Evolutionary conservation across 2,113 vertebrate genomes (phyloP), one percentile per base, ranked within the genome.

Genomic region (Varanus salvator): DNA sequence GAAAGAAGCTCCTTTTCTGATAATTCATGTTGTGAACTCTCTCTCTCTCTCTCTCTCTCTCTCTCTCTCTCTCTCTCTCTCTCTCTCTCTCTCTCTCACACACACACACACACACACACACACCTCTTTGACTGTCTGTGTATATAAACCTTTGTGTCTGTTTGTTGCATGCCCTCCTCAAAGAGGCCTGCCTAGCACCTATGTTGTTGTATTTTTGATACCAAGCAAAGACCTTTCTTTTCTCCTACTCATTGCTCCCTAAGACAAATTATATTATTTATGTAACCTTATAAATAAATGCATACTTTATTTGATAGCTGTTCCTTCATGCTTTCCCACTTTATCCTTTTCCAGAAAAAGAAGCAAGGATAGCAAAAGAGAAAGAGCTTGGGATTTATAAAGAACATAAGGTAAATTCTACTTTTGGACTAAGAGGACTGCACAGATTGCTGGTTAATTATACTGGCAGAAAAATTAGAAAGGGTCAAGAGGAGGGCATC

Each of bases 341-440:
- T 92, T 94, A 91, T 92, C 89, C 60, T 91, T 86, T 97, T 97
- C 78, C 95, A 99, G 99, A 98, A 95, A 99, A 99, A 87, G 98
- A 99, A 93, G 99, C 98, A 8, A 98, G 97, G 90, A 99, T 99
- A 82, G 99, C 98, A 1, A 99, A 98, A 96, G 99, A 99, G 94
- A 99, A 99, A 95, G 98, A 98, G 93, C 98, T 99, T 1, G 99
- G 99, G 38, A 98, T 98, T 96, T 99, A 98, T 96, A 99, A 99
- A 94, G 99, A 99, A 74, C 98, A 97, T 95, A 99, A 98, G 98
- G 99, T 99, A 95, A 93, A 93, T 87, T 93, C 93, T 50, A 78
- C 7, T 93, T 81, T 77, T 17, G 4, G 48, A 77, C 77, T 54
- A 50, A 76, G 27, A 6, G 11, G 21, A 68, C 11, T 90, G 76